Percentiles rank a stretch among this genome's conserved stretches.
These are phyloP conservation scores for Phocoena phocoena DNA, from an alignment of 2,113 vertebrate species.

Conservation along the genomic window DNA sequence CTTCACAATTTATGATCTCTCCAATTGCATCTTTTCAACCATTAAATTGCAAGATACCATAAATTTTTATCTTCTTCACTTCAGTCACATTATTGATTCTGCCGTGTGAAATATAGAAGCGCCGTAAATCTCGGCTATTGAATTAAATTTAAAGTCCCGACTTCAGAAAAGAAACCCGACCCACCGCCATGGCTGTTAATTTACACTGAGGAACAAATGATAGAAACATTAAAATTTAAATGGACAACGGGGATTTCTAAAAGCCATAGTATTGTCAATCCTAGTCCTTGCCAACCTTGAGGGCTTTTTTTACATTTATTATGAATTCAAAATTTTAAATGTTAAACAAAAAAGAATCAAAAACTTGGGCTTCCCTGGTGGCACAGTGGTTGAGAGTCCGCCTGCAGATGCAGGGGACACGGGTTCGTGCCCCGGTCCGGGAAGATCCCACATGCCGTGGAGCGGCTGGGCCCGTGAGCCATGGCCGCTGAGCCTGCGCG, in stretches of 20 bases:
- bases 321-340: conserved; percentile 81
- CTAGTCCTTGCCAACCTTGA: conserved; percentile 96
- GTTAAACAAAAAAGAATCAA: conserved; percentile 61
- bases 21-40: conserved; percentile 99
- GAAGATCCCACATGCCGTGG: no score
- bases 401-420: no score
- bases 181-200: conserved; percentile 97
- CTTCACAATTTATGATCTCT: conserved; percentile 99
- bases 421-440: no score
- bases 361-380: neutral
- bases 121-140: conserved; percentile 98
- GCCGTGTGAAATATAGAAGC: conserved; percentile 99
- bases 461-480: no score
- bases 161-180: conserved; percentile 97
- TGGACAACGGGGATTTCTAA: conserved; percentile 94
- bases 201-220: conserved; percentile 99
- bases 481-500: no score
- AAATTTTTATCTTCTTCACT: conserved; percentile 99
- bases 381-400: no score
- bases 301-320: conserved; percentile 73
- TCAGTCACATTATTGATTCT: conserved; percentile 99
- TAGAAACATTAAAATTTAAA: conserved; percentile 98
- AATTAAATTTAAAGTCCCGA: conserved; percentile 98
- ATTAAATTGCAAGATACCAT: conserved; percentile 99
- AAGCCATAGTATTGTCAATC: conserved; percentile 89